These are phyloP conservation scores for Epinotia bilunana DNA, from an alignment of 2,888 invertebrate species.

Conservation along the genomic window DNA sequence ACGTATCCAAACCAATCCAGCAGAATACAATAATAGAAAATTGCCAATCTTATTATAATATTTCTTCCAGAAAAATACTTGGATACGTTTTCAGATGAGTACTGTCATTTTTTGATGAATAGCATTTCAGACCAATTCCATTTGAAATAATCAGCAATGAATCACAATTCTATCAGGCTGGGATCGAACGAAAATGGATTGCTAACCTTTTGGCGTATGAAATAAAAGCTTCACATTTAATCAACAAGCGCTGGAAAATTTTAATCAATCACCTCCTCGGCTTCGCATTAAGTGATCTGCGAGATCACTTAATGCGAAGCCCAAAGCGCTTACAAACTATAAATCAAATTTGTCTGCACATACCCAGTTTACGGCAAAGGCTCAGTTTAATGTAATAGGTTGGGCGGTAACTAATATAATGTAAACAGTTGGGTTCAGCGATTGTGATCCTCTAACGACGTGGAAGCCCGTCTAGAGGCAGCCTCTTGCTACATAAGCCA, in stretches of 20 bases:
- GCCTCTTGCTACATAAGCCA: slow-evolving; percentile 38
- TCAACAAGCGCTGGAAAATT: not conserved
- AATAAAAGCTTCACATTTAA: not conserved
- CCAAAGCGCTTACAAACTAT: not conserved
- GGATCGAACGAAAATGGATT: slow-evolving; percentile 15
- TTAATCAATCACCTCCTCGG: not conserved
- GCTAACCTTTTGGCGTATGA: not conserved
- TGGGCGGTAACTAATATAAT: slow-evolving; percentile 32
- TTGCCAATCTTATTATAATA: slow-evolving; percentile 6
- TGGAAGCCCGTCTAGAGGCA: slow-evolving; percentile 35
- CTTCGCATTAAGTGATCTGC: too few relatives aligned
- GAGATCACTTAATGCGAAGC: not conserved
- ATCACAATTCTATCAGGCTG: slow-evolving; percentile 32
- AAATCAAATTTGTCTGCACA: slow-evolving; percentile 14
- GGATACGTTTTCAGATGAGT: slow-evolving; percentile 7
- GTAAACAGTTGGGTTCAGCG: slow-evolving; percentile 30
- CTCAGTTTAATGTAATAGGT: slow-evolving; percentile 22
- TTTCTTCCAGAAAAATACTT: slow-evolving; percentile 18
- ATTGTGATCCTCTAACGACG: slow-evolving; percentile 33
- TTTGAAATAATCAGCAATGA: slow-evolving; percentile 28
- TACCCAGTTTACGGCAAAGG: slow-evolving; percentile 16
- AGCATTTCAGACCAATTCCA: slow-evolving; percentile 27
- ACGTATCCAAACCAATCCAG: not conserved
- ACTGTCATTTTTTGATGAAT: slow-evolving; percentile 41
- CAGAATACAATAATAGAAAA: slow-evolving; percentile 9